Evolutionary conservation across 30 jellyfish, hydroid and myxozoan genomes (phyloP).

Genomic region (Chrysaora quinquecirrha): DNA sequence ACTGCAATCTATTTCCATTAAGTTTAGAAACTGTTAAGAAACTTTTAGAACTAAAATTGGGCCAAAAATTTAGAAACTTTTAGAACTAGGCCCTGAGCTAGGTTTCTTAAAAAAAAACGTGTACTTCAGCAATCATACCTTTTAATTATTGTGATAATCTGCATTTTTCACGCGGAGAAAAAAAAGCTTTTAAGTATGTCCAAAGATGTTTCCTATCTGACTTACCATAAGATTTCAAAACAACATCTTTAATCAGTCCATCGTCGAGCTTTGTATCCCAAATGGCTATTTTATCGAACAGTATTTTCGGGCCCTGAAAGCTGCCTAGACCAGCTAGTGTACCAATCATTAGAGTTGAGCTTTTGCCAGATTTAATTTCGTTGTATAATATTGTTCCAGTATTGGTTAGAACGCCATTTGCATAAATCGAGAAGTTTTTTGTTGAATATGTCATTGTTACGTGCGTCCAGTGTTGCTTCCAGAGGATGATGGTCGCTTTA

Average conservation of each 20-base stretch:
- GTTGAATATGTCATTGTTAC: background rate
- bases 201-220: too few species aligned
- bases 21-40: too few species aligned
- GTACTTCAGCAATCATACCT: background rate
- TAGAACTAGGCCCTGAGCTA: too few species aligned
- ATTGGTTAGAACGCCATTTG: background rate
- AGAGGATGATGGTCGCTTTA: background rate
- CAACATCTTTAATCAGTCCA: background rate
- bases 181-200: too few species aligned
- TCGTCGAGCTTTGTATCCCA: conserved; percentile 8
- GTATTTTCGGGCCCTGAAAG: conserved; percentile 18
- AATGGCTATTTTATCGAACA: conserved; percentile 37
- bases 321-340: conserved; percentile 29
- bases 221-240: conserved; percentile 47
- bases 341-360: conserved; percentile 17
- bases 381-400: background rate
- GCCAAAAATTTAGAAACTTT: too few species aligned
- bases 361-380: background rate
- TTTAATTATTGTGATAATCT: background rate
- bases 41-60: too few species aligned
- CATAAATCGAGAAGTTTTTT: background rate
- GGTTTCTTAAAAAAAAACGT: too few species aligned
- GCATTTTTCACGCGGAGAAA: too few species aligned
- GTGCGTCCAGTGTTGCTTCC: background rate
- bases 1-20: too few species aligned